Percentiles rank a stretch among this genome's conserved stretches.
These are phyloP conservation scores for Frankliniella fusca DNA, from an alignment of 2,888 invertebrate genomes.

Conservation along the genomic window DNA sequence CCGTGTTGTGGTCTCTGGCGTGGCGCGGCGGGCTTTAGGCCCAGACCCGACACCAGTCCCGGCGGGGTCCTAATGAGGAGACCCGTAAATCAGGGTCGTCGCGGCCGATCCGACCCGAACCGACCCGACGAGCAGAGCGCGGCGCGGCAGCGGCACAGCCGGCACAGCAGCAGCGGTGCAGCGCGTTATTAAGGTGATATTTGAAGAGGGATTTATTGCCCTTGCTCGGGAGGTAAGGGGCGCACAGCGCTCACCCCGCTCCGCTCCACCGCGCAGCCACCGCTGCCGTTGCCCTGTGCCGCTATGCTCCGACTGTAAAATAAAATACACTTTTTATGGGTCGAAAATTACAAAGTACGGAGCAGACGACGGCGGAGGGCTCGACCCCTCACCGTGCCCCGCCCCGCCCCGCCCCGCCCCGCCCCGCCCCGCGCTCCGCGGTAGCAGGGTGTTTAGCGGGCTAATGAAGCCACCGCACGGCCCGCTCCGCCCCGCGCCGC, in stretches of 20 bases:
- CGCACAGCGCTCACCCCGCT: not conserved
- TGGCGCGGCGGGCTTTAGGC: not conserved
- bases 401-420: not conserved
- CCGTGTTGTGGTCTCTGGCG: too few relatives aligned
- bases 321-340: slow-evolving; percentile 23
- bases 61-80: not conserved
- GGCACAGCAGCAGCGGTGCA: too few relatives aligned
- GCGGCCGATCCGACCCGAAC: too few relatives aligned
- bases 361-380: not conserved
- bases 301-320: not conserved
- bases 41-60: not conserved
- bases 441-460: slow-evolving; percentile 3
- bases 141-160: too few relatives aligned
- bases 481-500: not conserved
- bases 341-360: slow-evolving; percentile 26
- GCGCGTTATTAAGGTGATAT: slow-evolving; percentile 25
- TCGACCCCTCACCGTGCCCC: not conserved
- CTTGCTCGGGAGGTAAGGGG: not conserved
- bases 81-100: not conserved
- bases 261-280: not conserved
- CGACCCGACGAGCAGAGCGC: too few relatives aligned
- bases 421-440: not conserved
- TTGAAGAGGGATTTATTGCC: slow-evolving; percentile 14
- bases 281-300: slow-evolving; percentile 2
- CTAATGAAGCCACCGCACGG: not conserved